phyloP scores from a whole-genome alignment of 2,797 vertebrate species.

The Myoxocephalus aenaeus region DNA sequence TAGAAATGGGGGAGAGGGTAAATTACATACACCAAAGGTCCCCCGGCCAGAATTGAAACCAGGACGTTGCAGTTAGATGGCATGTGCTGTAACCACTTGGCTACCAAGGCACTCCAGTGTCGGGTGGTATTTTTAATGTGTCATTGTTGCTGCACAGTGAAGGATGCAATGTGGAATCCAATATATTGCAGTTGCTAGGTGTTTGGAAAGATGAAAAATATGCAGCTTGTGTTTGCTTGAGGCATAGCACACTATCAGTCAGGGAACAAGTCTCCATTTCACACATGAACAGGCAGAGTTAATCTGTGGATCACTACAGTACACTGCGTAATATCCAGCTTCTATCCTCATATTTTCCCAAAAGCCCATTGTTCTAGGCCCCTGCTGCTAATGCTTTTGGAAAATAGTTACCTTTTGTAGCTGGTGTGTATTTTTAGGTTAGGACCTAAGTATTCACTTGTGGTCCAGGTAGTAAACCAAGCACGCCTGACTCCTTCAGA shows the following conservation, averaged over 20 bases:
- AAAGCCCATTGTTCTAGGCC: slow-evolving; percentile 64
- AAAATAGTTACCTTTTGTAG: slow-evolving; percentile 57
- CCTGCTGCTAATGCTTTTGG: slow-evolving; percentile 57
- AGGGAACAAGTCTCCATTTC: slow-evolving; percentile 89
- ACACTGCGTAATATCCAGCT: slow-evolving; percentile 67
- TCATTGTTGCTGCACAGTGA: slow-evolving; percentile 57
- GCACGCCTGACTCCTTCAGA: slow-evolving; percentile 28
- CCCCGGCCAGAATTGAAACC: neutral
- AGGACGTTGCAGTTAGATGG: neutral
- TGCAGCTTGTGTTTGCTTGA: slow-evolving; percentile 77
- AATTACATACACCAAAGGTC: neutral
- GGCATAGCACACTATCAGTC: slow-evolving; percentile 74
- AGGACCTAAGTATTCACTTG: slow-evolving; percentile 33
- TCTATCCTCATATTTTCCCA: slow-evolving; percentile 48
- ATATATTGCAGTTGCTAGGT: slow-evolving; percentile 76
- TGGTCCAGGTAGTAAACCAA: slow-evolving; percentile 42
- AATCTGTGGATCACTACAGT: slow-evolving; percentile 86
- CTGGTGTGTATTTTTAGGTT: slow-evolving; percentile 56
- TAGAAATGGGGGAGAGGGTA: neutral
- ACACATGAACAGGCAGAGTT: slow-evolving; percentile 85
- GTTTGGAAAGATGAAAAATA: slow-evolving; percentile 71
- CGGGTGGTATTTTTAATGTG: slow-evolving; percentile 64
- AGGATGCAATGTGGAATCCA: slow-evolving; percentile 77
- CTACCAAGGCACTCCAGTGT: slow-evolving; percentile 39
- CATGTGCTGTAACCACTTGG: neutral